Evolutionary conservation across 2,888 invertebrate species (phyloP).

Genomic region (Acrocyrtus sp.): DNA sequence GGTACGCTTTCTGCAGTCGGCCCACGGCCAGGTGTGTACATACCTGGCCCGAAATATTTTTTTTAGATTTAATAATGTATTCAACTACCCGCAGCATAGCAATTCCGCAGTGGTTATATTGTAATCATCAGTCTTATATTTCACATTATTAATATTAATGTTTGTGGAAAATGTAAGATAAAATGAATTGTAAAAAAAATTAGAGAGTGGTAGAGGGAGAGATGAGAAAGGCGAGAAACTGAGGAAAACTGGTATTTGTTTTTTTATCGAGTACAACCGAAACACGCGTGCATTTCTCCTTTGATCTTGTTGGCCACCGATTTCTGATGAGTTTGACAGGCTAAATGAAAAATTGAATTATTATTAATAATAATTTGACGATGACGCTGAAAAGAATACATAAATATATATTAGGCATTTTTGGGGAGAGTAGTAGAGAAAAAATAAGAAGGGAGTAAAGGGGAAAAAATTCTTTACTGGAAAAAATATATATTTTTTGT

Average conservation of each 20-base stretch:
- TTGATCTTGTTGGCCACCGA: constrained; percentile 51
- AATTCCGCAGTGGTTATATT: constrained; percentile 3
- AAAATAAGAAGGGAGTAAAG: neutral
- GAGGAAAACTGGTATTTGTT: constrained; percentile 50
- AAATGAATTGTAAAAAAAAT: too few relatives aligned
- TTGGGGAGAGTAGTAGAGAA: constrained; percentile 16
- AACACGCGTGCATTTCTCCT: constrained; percentile 50
- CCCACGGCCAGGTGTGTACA: too few relatives aligned
- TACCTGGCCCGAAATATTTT: too few relatives aligned
- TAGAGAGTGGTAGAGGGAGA: neutral
- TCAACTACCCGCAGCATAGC: constrained; percentile 46
- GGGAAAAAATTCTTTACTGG: too few relatives aligned
- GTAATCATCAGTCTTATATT: neutral
- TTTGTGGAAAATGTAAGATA: too few relatives aligned
- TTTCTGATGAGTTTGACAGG: constrained; percentile 54
- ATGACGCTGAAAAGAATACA: constrained; percentile 34
- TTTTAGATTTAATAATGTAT: too few relatives aligned
- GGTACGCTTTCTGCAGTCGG: too few relatives aligned
- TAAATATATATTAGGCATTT: constrained; percentile 20
- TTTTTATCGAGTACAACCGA: constrained; percentile 18
- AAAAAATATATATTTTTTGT: neutral
- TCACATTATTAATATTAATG: too few relatives aligned
- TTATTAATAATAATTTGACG: constrained; percentile 53
- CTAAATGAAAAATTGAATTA: constrained; percentile 54
- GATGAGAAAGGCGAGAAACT: constrained; percentile 1